Evolutionary conservation across 2,797 vertebrate genomes (phyloP), one percentile per base, ranked within the genome.

Genomic region (Nasua narica): DNA sequence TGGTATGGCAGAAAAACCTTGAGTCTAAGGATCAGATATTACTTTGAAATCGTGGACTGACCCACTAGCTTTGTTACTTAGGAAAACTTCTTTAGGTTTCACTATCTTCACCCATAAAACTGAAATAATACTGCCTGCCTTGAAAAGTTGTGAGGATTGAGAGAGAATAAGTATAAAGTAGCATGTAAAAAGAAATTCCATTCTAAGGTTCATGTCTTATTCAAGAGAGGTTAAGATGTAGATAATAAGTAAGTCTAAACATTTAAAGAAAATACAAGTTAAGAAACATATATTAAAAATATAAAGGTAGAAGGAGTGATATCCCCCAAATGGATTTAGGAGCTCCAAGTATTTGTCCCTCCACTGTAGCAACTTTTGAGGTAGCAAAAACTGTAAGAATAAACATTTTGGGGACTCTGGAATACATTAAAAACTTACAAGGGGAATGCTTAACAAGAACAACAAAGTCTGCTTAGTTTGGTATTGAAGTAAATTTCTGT

Each of bases 171-270:
- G 21, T 72, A 16, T 43, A 81, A 79, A 87, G 50, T 79, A 94
- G 94, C n/a, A 84, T 91, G 46, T 32, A 93, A 95, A 95, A 85
- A 43, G n/a, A 92, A 95, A 67, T 94, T 90, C 46, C 54, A 90
- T 87, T 93, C 48, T 93, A 87, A 84, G 83, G 29, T 70, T 87
- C 14, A 87, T 29, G 56, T 79, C 83, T 88, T 91, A 79, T 72
- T 92, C 37, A 87, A 97, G n/a, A 79, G 6, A 35, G 27, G 43
- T 76, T 62, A 92, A 74, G 15, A 72, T 95, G 58, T 40, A 90
- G 37, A 77, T 65, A 69, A 69, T 76, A 97, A 89, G 95, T 82
- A 91, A 76, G 40, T 54, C 58, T 58, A 81, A 48, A 78, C 7
- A 93, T 35, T 95, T 52, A 40, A 87, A 95, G n/a, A 85, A 94